Evolutionary conservation across 2,888 invertebrate genomes (phyloP).

Genomic region (Liopterus haemorrhoidalis): DNA sequence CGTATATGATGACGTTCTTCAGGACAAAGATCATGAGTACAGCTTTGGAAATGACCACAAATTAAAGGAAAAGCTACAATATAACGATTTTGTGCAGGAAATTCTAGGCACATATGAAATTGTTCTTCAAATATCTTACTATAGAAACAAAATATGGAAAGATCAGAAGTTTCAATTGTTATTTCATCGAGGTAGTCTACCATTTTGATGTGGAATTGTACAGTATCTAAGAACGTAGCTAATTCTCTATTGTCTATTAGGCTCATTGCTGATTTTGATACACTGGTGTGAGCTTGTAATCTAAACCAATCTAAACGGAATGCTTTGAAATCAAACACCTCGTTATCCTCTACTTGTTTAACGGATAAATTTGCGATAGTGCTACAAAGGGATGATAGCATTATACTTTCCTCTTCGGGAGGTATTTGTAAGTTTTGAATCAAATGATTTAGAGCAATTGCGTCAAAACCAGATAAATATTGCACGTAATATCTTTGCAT

Average conservation of each 20-base stretch:
- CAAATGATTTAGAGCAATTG: slow-evolving; percentile 79
- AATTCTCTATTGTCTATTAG: slow-evolving; percentile 80
- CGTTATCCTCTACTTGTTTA: slow-evolving; percentile 95
- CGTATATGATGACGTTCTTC: slow-evolving; percentile 97
- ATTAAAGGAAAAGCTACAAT: slow-evolving; percentile 97
- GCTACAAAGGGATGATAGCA: slow-evolving; percentile 86
- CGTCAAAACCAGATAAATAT: slow-evolving; percentile 93
- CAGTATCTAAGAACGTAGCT: slow-evolving; percentile 87
- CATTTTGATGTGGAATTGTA: slow-evolving; percentile 96
- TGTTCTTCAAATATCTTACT: slow-evolving; percentile 95
- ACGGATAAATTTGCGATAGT: slow-evolving; percentile 79
- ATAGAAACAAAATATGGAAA: slow-evolving; percentile 97
- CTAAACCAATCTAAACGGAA: slow-evolving; percentile 96
- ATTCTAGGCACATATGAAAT: slow-evolving; percentile 97
- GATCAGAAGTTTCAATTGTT: slow-evolving; percentile 91
- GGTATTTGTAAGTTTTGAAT: slow-evolving; percentile 76
- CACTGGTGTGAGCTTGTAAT: slow-evolving; percentile 88
- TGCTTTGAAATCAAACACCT: slow-evolving; percentile 91
- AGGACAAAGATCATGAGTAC: slow-evolving; percentile 96
- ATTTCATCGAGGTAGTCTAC: slow-evolving; percentile 97
- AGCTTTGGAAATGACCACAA: slow-evolving; percentile 96
- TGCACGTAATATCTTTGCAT: slow-evolving; percentile 97
- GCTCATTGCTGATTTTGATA: slow-evolving; percentile 70
- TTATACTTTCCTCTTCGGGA: slow-evolving; percentile 92
- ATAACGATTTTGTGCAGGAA: slow-evolving; percentile 96